Conservation (phyloP, 2,888 invertebrate genomes). For the Epicampocera succincta region DNA sequence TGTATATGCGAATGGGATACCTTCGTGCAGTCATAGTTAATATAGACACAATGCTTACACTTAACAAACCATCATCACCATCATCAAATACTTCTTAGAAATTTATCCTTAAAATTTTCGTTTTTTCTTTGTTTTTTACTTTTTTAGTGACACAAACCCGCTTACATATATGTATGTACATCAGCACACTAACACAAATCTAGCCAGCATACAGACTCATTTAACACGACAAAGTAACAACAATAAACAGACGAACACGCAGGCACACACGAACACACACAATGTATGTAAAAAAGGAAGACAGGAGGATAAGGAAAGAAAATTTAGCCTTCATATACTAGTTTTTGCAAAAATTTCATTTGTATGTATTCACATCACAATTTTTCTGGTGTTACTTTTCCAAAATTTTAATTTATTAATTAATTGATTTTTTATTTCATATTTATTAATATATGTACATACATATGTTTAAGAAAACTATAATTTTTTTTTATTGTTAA, state of each 20-base stretch:
- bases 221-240: slow-evolving; percentile 1
- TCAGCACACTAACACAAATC: neutral
- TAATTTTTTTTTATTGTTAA: neutral
- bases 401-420: too few species aligned
- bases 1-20: slow-evolving; percentile 37
- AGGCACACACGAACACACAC: slow-evolving; percentile 35
- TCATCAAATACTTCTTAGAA: slow-evolving; percentile 39
- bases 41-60: slow-evolving; percentile 20
- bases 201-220: slow-evolving; percentile 15
- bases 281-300: slow-evolving; percentile 39
- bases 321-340: slow-evolving; percentile 67
- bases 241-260: slow-evolving; percentile 41
- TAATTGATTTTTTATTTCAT: neutral
- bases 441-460: neutral
- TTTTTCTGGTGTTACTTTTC: neutral
- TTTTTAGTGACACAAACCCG: slow-evolving; percentile 3
- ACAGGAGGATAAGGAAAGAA: slow-evolving; percentile 58
- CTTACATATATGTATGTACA: slow-evolving; percentile 1
- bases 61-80: slow-evolving; percentile 24
- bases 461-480: too few species aligned
- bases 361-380: neutral
- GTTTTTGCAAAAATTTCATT: slow-evolving; percentile 35
- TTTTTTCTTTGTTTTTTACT: neutral
- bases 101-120: slow-evolving; percentile 48
- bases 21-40: slow-evolving; percentile 50